These are phyloP conservation scores for Mormyrus proboscirostris DNA, from an alignment of 2,797 vertebrate species.

Conservation along the genomic window DNA sequence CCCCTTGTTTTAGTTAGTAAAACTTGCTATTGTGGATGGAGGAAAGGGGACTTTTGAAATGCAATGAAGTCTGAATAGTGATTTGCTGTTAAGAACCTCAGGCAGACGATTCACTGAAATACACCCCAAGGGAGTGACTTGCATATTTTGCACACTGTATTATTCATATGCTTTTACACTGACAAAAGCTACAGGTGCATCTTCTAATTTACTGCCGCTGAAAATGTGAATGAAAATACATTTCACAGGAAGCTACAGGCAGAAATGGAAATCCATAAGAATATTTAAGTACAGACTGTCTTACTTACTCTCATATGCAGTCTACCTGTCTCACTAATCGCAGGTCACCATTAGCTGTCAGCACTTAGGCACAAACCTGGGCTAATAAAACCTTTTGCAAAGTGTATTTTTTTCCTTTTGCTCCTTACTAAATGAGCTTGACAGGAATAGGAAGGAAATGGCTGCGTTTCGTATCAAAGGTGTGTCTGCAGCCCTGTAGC, in stretches of 20 bases:
- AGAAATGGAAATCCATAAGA: constrained; percentile 9
- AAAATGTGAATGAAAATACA: constrained; percentile 5
- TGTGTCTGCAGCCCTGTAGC: neutral
- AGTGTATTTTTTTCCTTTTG: neutral
- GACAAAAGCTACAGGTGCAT: neutral
- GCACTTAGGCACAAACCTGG: neutral
- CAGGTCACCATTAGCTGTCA: neutral
- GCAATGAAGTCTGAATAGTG: neutral
- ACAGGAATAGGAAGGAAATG: neutral
- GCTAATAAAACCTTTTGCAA: neutral
- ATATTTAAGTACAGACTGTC: constrained; percentile 2
- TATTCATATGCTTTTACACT: constrained; percentile 9
- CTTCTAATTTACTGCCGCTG: neutral
- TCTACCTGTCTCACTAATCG: neutral
- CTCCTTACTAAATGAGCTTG: neutral
- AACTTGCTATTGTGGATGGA: neutral
- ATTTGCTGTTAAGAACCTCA: neutral
- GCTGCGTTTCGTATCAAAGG: neutral
- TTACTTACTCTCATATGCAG: neutral
- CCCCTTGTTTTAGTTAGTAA: neutral
- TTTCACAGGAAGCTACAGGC: neutral
- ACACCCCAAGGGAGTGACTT: neutral
- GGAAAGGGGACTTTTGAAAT: neutral
- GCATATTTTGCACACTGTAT: neutral
- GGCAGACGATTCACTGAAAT: neutral